Evolutionary conservation across 92 coral and sea anemone species (phyloP).

Genomic region (Desmophyllum pertusum): DNA sequence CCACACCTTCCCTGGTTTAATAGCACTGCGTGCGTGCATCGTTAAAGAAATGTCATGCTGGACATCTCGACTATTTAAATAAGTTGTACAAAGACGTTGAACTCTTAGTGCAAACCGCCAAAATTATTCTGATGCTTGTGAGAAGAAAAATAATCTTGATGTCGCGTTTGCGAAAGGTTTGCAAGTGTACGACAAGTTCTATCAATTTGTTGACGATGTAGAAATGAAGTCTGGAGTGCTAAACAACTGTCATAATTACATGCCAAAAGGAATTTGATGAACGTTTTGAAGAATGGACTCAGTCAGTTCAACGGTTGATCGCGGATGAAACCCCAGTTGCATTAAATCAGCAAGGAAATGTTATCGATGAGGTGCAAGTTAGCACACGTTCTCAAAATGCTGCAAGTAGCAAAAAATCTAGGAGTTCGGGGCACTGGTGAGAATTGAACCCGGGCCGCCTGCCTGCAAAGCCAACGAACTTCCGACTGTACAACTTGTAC

Average conservation of each 20-base stretch:
- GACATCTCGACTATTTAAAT: neutral
- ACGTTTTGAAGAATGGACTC: slow-evolving; percentile 1
- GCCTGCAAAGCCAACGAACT: too few relatives aligned
- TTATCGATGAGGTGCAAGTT: too few relatives aligned
- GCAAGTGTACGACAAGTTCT: neutral
- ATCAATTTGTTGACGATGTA: neutral
- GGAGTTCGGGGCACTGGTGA: too few relatives aligned
- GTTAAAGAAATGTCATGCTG: too few relatives aligned
- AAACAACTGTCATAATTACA: neutral
- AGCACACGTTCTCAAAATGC: neutral
- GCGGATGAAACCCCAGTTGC: neutral
- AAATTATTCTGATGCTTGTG: neutral
- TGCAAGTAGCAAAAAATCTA: slow-evolving; percentile 1
- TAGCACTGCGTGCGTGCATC: too few relatives aligned
- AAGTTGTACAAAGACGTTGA: too few relatives aligned
- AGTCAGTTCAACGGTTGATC: neutral
- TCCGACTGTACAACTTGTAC: too few relatives aligned
- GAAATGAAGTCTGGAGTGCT: neutral
- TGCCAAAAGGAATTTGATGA: neutral
- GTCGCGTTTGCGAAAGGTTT: neutral
- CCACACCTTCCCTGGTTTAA: too few relatives aligned
- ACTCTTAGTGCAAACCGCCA: neutral
- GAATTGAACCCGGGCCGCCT: too few relatives aligned
- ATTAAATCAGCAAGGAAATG: neutral
- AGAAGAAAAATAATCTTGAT: neutral